phyloP scores from a whole-genome alignment of 2,888 invertebrate species.

The Macrosiphum euphorbiae region DNA sequence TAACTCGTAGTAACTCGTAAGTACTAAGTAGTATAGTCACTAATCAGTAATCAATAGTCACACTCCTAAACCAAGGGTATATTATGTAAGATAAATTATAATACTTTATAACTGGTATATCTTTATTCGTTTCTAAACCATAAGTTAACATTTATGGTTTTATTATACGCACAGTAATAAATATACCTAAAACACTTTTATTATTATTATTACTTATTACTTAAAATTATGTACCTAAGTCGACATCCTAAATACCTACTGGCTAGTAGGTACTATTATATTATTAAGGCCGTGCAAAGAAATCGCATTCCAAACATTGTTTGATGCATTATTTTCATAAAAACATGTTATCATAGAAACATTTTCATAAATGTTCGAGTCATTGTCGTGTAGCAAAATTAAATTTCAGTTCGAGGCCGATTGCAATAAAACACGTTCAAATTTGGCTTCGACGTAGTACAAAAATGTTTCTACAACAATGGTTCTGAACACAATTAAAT shows the following conservation, averaged over 20 bases:
- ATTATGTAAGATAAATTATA: not conserved
- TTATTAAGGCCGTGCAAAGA: not conserved
- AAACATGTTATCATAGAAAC: not conserved
- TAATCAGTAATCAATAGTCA: not conserved
- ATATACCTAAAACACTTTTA: not conserved
- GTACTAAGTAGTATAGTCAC: not conserved
- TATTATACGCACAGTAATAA: not conserved
- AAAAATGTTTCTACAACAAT: not conserved
- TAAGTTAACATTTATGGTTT: not conserved
- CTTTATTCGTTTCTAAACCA: not conserved
- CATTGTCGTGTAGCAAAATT: not conserved
- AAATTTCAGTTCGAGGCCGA: not conserved
- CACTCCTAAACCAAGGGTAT: not conserved
- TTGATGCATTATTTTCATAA: not conserved
- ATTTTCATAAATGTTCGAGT: not conserved
- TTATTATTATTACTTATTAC: not conserved
- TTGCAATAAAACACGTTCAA: not conserved
- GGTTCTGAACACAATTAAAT: not conserved
- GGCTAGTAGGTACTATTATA: not conserved
- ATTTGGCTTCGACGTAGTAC: not conserved
- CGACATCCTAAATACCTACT: not conserved
- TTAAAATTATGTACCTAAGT: not conserved
- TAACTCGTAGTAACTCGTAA: not conserved
- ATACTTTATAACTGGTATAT: not conserved
- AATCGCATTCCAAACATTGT: not conserved